A percentile compares a stretch with the other conserved stretches of the same genome.
Conservation (phyloP, 2,113 vertebrate genomes). For the Paedocypris sp. region DNA sequence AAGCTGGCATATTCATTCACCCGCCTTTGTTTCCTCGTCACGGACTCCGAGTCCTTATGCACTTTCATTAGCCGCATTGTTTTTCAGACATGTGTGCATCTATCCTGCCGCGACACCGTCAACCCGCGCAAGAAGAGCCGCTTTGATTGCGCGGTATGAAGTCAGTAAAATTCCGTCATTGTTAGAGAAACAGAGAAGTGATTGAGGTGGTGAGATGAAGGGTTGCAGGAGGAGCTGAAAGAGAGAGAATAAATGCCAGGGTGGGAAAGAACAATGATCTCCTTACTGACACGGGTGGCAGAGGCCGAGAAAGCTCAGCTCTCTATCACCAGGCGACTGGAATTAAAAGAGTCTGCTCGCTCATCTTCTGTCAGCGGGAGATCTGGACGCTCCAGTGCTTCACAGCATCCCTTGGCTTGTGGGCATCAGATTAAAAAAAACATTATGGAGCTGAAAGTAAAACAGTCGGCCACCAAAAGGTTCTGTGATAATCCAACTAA, state of each 20-base stretch:
- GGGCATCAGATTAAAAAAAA: too few relatives aligned
- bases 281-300: not conserved
- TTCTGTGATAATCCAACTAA: too few relatives aligned
- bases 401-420: not conserved
- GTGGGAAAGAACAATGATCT: not conserved
- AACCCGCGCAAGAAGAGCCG: not conserved
- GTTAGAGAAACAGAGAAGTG: conserved; percentile 7
- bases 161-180: conserved; percentile 12
- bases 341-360: conserved; percentile 1
- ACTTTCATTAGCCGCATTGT: conserved; percentile 38
- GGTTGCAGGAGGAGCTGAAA: not conserved
- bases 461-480: too few relatives aligned
- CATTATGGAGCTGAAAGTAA: not conserved
- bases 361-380: conserved; percentile 10
- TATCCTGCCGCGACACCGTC: not conserved
- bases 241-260: not conserved
- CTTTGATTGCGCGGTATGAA: conserved; percentile 14
- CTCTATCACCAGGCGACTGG: not conserved
- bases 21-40: conserved; percentile 28
- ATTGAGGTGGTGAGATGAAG: conserved; percentile 12
- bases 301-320: not conserved
- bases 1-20: conserved; percentile 36
- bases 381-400: not conserved
- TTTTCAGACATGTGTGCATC: not conserved
- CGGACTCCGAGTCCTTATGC: conserved; percentile 25